phyloP scores from a whole-genome alignment of 2,113 vertebrate genomes.

The Spea multiplicata region DNA sequence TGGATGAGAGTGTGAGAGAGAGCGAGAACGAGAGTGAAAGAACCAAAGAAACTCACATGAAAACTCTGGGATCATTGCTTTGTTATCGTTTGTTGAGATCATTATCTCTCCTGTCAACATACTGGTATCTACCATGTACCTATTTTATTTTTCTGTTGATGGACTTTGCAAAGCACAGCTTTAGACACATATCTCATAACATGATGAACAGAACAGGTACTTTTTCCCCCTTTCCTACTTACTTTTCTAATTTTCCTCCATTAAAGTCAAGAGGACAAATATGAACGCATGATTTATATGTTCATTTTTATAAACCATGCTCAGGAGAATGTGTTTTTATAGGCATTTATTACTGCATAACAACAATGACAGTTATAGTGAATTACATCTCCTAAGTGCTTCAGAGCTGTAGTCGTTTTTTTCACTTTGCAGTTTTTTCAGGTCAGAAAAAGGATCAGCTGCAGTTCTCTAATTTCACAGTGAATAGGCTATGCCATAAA shows the following conservation, averaged over 20 bases:
- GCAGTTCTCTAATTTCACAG: slow-evolving; percentile 27
- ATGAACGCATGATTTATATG: slow-evolving; percentile 27
- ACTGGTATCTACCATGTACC: too few species aligned
- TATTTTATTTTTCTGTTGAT: too few species aligned
- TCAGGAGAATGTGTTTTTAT: slow-evolving; percentile 27
- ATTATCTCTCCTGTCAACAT: too few species aligned
- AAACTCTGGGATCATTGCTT: too few species aligned
- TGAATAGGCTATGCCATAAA: not conserved
- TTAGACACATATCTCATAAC: too few species aligned
- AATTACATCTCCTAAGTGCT: slow-evolving; percentile 32
- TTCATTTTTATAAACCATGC: slow-evolving; percentile 15
- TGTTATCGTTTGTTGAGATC: too few species aligned
- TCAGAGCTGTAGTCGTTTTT: slow-evolving; percentile 10
- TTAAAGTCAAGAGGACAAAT: slow-evolving; percentile 15
- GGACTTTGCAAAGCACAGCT: too few species aligned
- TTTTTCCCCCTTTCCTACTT: slow-evolving; percentile 9
- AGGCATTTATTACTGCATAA: slow-evolving; percentile 22
- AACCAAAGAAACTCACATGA: too few species aligned
- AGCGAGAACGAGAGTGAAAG: too few species aligned
- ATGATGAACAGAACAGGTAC: slow-evolving; percentile 19
- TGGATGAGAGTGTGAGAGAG: too few species aligned
- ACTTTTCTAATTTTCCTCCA: slow-evolving; percentile 13
- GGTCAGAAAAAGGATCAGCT: slow-evolving; percentile 28
- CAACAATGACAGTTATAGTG: slow-evolving; percentile 21
- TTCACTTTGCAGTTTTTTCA: slow-evolving; percentile 5